Base-by-base conservation (phyloP, 1,140 invertebrate species). In the Planococcus citri region DNA sequence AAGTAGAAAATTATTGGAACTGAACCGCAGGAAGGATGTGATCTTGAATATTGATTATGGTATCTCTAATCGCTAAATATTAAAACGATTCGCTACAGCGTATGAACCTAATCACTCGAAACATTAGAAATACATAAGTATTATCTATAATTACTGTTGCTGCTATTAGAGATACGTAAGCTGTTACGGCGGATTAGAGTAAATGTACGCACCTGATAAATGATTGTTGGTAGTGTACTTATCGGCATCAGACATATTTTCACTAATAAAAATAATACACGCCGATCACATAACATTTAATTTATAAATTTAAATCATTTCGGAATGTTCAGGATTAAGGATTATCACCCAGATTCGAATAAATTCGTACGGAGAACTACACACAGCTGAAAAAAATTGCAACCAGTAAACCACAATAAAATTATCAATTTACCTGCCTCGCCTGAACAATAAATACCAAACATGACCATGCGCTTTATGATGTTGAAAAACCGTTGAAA, bases 191-290 rank as follows among this genome's bases (percentile, higher is more conserved):
- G 41, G 17, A 51, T 51, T 2, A 20, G 2, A 6, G 12, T 51
- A 20, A 51, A n/a, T n/a, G 41, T 51, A 51, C 41, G n/a, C 17
- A 51, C 41, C 41, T 51, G 41, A 51, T 51, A 51, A 51, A 20
- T 51, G n/a, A 51, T 51, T 51, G 17, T 51, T 51, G 17, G 17
- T 3, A 17, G 17, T 14, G n/a, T 51, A 51, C 3, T 51, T 51
- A 51, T 51, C 41, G 41, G 41, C 41, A 51, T 51, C 41, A 51
- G 41, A 51, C 41, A 51, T 51, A 51, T 51, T 51, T 51, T 51
- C 41, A 51, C 41, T 51, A 51, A 51, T 51, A 9, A 51, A 51
- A 51, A 51, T 14, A 17, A 51, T 51, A 4, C 3, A 51, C 41
- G 4, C 41, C 41, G 41, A 51, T 51, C 41, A 51, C 41, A 9